Evolutionary conservation across 2,888 invertebrate species (phyloP).

Genomic region (Apodemia duryi): DNA sequence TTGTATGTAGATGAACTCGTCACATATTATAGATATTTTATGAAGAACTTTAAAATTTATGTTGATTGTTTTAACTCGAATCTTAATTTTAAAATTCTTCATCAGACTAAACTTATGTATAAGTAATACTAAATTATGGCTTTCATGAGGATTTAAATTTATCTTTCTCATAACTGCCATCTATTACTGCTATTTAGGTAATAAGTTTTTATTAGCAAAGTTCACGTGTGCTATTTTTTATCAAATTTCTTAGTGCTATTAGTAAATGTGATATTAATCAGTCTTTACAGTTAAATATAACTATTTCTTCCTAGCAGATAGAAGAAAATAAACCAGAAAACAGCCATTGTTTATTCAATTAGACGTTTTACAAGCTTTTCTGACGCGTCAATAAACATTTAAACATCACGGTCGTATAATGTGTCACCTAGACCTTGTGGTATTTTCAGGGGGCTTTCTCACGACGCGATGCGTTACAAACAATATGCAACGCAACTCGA

Average conservation of each 20-base stretch:
- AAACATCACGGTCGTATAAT: not conserved
- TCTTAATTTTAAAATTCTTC: not conserved
- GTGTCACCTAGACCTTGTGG: slow-evolving; percentile 31
- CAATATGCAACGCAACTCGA: slow-evolving; percentile 39
- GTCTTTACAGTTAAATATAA: not conserved
- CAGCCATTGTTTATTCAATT: not conserved
- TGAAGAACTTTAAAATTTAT: not conserved
- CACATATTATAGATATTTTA: slow-evolving; percentile 25
- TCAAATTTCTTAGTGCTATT: not conserved
- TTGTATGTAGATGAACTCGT: not conserved
- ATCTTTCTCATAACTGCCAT: not conserved
- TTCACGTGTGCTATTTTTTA: not conserved
- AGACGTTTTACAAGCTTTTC: not conserved
- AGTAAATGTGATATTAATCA: not conserved
- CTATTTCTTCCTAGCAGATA: no score
- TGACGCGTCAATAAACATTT: not conserved
- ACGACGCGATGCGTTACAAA: slow-evolving; percentile 41
- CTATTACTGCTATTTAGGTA: not conserved
- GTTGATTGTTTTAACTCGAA: not conserved
- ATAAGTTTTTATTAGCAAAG: not conserved
- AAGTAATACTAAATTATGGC: not conserved
- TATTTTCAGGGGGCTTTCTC: slow-evolving; percentile 41
- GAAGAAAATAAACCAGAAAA: not conserved
- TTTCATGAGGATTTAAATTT: not conserved
- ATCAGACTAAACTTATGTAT: not conserved